Evolutionary conservation across 2,888 invertebrate species (phyloP).

Genomic region (Nephrotoma flavescens): DNA sequence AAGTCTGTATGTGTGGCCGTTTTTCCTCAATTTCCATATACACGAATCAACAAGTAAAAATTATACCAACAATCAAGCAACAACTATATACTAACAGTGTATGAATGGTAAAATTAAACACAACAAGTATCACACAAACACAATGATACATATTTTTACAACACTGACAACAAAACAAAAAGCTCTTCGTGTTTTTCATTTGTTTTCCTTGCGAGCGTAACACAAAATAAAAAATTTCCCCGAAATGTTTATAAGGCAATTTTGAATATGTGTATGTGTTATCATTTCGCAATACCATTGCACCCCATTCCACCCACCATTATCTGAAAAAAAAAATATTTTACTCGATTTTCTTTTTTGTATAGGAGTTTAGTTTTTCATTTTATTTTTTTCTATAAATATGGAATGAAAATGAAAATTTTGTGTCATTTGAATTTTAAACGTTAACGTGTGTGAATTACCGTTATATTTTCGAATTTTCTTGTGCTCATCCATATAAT

Average conservation of each 20-base stretch:
- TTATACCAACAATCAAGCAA: neutral
- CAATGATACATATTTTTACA: neutral
- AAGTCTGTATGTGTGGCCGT: neutral
- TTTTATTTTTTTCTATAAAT: neutral
- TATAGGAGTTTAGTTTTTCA: neutral
- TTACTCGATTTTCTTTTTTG: neutral
- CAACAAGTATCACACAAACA: neutral
- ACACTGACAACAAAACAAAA: neutral
- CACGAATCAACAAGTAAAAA: neutral
- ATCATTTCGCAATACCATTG: neutral
- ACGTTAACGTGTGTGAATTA: neutral
- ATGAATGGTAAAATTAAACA: neutral
- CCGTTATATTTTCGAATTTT: neutral
- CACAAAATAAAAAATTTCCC: neutral
- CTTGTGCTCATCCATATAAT: neutral
- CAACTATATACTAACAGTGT: neutral
- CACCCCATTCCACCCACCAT: neutral
- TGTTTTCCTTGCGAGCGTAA: neutral
- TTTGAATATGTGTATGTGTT: neutral
- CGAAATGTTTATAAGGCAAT: neutral
- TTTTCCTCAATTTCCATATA: neutral
- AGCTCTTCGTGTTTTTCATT: neutral
- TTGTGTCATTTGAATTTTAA: neutral
- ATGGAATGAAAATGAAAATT: neutral
- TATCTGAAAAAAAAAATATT: neutral